A percentile compares a stretch with the other conserved stretches of the same genome.
Evolutionary conservation across 2,888 invertebrate species (phyloP).

Genomic region (Tipula unca): DNA sequence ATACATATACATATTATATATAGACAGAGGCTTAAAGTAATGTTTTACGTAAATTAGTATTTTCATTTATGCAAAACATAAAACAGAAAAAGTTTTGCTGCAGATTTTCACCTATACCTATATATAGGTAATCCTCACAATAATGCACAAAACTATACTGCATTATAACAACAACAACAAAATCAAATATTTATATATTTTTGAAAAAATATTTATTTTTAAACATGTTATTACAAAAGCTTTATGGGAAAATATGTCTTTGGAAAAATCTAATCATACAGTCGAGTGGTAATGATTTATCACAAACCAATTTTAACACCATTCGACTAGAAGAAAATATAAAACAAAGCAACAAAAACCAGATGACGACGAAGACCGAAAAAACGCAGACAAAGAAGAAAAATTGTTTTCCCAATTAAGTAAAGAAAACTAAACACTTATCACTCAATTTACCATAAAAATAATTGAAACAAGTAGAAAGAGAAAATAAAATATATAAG

Average conservation of each 20-base stretch:
- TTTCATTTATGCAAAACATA: neutral
- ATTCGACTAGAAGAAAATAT: neutral
- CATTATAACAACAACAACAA: neutral
- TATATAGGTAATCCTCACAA: neutral
- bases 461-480: neutral
- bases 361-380: neutral
- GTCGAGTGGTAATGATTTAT: neutral
- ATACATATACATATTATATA: neutral
- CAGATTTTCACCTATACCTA: neutral
- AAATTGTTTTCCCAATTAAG: constrained; percentile 1
- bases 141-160: neutral
- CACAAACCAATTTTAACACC: neutral
- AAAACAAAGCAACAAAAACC: neutral
- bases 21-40: neutral
- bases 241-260: neutral
- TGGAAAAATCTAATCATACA: neutral
- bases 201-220: neutral
- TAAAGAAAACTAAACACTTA: neutral
- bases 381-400: neutral
- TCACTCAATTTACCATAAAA: neutral
- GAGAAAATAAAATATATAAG: neutral
- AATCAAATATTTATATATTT: neutral
- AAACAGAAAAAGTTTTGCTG: neutral
- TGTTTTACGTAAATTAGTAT: neutral
- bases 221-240: neutral